A percentile compares a stretch with the other conserved stretches of the same genome.
These are phyloP conservation scores for Thalassoma bifasciatum DNA, from an alignment of 2,113 vertebrate genomes.

Conservation along the genomic window DNA sequence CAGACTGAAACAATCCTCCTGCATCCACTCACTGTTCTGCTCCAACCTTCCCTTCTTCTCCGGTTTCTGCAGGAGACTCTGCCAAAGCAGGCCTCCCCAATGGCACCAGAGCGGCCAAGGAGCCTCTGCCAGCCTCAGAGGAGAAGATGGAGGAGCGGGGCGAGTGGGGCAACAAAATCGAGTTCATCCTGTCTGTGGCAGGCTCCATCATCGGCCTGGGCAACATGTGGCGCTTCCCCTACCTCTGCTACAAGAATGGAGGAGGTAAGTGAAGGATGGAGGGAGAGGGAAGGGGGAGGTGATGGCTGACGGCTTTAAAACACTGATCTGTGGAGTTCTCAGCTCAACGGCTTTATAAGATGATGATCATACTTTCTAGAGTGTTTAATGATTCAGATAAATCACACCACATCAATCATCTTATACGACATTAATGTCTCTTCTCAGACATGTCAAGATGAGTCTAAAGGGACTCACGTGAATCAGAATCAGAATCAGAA, in stretches of 20 bases:
- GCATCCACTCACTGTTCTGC: not conserved
- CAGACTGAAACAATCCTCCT: not conserved
- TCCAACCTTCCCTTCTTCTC: too few species aligned
- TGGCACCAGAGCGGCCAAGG: slow-evolving; percentile 75
- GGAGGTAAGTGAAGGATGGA: slow-evolving; percentile 86
- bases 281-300: not conserved
- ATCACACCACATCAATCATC: not conserved
- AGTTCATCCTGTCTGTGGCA: slow-evolving; percentile 90
- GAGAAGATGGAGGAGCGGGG: slow-evolving; percentile 86
- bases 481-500: not conserved
- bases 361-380: not conserved
- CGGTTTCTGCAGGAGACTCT: slow-evolving; percentile 75
- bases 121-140: slow-evolving; percentile 66
- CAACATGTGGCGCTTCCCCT: slow-evolving; percentile 95
- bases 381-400: not conserved
- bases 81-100: slow-evolving; percentile 79
- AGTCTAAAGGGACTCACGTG: not conserved
- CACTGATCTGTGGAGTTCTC: not conserved
- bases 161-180: slow-evolving; percentile 93
- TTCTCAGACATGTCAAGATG: not conserved
- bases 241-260: slow-evolving; percentile 96
- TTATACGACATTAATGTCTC: too few species aligned
- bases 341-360: too few species aligned
- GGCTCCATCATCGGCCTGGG: slow-evolving; percentile 94
- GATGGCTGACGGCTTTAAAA: not conserved